Percentiles rank a stretch among this genome's conserved stretches.
phyloP scores from a whole-genome alignment of 2,888 invertebrate genomes.

The Gnatocerus cornutus region DNA sequence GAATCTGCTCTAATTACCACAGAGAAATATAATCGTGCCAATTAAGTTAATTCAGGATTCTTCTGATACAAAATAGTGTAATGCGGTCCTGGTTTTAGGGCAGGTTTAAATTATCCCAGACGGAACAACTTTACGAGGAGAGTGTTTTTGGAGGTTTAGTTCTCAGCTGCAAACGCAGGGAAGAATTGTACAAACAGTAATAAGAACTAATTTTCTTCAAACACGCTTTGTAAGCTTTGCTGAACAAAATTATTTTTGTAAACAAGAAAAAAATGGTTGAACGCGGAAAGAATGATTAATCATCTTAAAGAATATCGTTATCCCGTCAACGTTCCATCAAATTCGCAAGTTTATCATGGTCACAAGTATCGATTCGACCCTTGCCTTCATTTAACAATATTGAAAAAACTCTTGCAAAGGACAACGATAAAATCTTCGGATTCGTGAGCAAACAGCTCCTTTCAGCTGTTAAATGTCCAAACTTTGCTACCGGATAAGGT shows the following conservation, averaged over 20 bases:
- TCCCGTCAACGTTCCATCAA: slow-evolving; percentile 3
- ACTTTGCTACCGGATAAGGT: slow-evolving; percentile 15
- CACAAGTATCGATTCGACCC: slow-evolving; percentile 1
- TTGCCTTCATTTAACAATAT: not conserved
- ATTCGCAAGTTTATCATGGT: not conserved
- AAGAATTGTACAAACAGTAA: slow-evolving; percentile 12
- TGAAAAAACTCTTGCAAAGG: slow-evolving; percentile 23
- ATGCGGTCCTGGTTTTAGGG: slow-evolving; percentile 6
- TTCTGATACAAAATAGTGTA: slow-evolving; percentile 6
- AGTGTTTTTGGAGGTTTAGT: slow-evolving; percentile 20
- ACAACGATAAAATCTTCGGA: slow-evolving; percentile 19
- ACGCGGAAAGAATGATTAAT: slow-evolving; percentile 1
- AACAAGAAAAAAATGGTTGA: slow-evolving; percentile 4
- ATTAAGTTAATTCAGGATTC: not conserved
- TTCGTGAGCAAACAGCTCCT: slow-evolving; percentile 21
- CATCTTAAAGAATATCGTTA: not conserved
- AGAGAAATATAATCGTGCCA: slow-evolving; percentile 3
- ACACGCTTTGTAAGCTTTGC: slow-evolving; percentile 1
- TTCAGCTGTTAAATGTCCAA: slow-evolving; percentile 25
- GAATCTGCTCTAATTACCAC: slow-evolving; percentile 2
- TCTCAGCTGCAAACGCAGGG: slow-evolving; percentile 1
- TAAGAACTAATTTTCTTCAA: slow-evolving; percentile 25
- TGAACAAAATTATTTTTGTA: slow-evolving; percentile 3
- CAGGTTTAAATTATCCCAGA: not conserved
- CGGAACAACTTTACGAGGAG: slow-evolving; percentile 6